Evolutionary conservation across 2,888 invertebrate species (phyloP).

Genomic region (Eugnorisma glareosa): DNA sequence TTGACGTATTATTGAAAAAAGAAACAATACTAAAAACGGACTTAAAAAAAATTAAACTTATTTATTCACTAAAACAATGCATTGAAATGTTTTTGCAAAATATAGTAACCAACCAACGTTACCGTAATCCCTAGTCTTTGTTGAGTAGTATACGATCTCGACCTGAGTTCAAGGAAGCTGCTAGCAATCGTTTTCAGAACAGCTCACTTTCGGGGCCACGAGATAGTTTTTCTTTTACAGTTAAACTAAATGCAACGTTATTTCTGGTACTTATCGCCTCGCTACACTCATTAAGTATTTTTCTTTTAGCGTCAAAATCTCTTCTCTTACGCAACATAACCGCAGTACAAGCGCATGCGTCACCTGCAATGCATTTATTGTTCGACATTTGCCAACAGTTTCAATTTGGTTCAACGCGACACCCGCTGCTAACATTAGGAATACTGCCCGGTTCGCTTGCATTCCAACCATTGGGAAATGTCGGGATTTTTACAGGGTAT

Average conservation of each 20-base stretch:
- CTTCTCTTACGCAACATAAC: constrained; percentile 24
- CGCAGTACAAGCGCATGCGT: constrained; percentile 46
- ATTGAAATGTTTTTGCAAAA: no score
- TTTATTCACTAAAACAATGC: no score
- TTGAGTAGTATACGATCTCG: no score
- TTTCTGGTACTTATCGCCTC: no score
- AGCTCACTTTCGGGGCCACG: neutral
- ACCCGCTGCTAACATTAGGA: constrained; percentile 56
- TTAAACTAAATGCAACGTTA: neutral
- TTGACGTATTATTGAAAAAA: no score
- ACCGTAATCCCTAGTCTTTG: no score
- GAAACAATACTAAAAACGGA: no score
- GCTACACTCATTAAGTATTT: neutral
- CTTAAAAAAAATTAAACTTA: no score
- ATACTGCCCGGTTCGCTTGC: constrained; percentile 38
- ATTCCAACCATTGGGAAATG: constrained; percentile 35
- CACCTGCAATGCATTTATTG: constrained; percentile 66
- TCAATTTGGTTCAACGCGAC: constrained; percentile 62
- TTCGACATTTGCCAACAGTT: constrained; percentile 68
- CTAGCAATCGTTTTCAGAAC: neutral
- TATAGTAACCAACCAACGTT: no score
- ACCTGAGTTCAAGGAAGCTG: no score
- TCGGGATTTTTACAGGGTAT: neutral
- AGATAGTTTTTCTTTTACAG: neutral
- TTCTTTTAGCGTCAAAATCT: constrained; percentile 16